Base-by-base conservation (phyloP, 1,140 invertebrate genomes). In the Armadillidium nasatum region DNA sequence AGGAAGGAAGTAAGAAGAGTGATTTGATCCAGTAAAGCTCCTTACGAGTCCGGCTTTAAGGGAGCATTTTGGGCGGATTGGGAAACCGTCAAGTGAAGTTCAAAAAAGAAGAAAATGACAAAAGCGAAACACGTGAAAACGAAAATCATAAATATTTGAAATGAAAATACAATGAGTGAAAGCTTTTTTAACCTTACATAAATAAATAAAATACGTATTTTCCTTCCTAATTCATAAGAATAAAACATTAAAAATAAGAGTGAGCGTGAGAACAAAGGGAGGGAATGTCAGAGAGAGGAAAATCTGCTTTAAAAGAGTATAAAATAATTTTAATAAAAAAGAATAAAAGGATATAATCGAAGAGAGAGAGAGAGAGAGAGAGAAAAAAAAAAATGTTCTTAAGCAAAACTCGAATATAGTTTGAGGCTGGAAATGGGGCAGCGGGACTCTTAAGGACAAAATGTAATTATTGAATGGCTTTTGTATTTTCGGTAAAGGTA, bases 91-190 rank as follows among this genome's bases (percentile, higher is more conserved):
- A n/a, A 33, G 23, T 10, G 33, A 15, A 43, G 23, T 4, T 0
- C 0, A 23, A 10, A 23, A n/a, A 11, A 6, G 4, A n/a, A 43
- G 0, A 6, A 43, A 4, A 11, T 22, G 70, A 33, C n/a, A 44
- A 15, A 10, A 44, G 43, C 66, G 60, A 33, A 10, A 73, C 43
- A 22, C 60, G 23, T 10, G 0, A 67, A 74, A 71, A 21, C 66
- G 15, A 78, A 68, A 50, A 54, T 13, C 11, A 60, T 60, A 60
- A 60, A 60, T 60, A 60, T 15, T 15, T 60, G 50, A 60, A 60
- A 13, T 60, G 50, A 60, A 60, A 60, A 1, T 60, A 13, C 11
- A 60, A 7, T 15, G 50, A 60, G 50, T 60, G 11, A 13, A 7
- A 60, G 50, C 11, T 60, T 7, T 13, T 60, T 3, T 2, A 15